Conservation (phyloP, 2,888 invertebrate genomes). For the Noctuana brunneofusca region DNA sequence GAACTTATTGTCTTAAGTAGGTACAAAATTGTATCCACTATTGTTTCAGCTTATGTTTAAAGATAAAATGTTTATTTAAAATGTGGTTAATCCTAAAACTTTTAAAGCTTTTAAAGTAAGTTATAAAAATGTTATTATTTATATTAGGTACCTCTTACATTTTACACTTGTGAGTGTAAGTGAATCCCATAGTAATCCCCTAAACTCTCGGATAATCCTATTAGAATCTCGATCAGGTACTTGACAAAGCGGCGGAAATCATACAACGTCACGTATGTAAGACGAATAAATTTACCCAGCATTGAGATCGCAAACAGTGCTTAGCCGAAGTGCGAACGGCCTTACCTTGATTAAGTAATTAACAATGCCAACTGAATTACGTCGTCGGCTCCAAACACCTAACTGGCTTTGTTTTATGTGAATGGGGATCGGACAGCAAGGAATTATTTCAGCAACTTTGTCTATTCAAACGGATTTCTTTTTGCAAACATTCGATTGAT, state of each 20-base stretch:
- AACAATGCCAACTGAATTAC: slow-evolving; percentile 43
- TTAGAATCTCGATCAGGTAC: slow-evolving; percentile 13
- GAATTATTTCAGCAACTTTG: background rate
- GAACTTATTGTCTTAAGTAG: no score
- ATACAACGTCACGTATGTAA: slow-evolving; percentile 33
- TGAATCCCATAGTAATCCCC: background rate
- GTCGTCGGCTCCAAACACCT: slow-evolving; percentile 38
- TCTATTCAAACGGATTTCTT: no score
- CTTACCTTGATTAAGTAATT: slow-evolving; percentile 47
- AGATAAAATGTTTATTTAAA: no score
- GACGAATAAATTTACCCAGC: slow-evolving; percentile 39
- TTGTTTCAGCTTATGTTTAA: no score
- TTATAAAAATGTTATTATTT: no score
- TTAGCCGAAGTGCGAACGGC: slow-evolving; percentile 40
- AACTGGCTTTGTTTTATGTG: slow-evolving; percentile 23
- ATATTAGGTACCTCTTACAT: no score
- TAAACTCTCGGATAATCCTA: slow-evolving; percentile 8
- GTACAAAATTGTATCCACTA: no score
- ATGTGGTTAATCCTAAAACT: no score
- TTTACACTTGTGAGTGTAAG: background rate
- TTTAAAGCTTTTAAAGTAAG: no score
- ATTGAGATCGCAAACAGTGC: slow-evolving; percentile 42
- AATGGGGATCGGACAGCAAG: background rate
- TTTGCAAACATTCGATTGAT: no score
- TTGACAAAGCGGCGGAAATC: slow-evolving; percentile 21